Evolutionary conservation across 2,113 vertebrate species (phyloP).

Genomic region (Junco hyemalis): DNA sequence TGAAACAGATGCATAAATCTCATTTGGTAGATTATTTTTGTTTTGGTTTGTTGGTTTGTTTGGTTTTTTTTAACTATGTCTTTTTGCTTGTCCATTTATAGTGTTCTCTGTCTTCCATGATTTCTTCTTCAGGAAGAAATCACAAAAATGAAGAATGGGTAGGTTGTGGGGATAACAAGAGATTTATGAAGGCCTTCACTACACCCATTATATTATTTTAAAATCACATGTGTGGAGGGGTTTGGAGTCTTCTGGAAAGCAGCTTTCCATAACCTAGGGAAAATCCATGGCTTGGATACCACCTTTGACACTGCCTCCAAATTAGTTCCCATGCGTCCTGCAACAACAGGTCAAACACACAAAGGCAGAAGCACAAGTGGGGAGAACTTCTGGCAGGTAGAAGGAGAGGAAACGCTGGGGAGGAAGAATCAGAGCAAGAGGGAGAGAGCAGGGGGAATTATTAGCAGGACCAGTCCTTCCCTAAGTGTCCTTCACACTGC

Average conservation of each 20-base stretch:
- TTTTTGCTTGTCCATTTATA: background rate
- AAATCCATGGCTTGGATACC: background rate
- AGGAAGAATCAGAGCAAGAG: background rate
- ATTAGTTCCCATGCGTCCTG: background rate
- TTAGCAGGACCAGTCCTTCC: background rate
- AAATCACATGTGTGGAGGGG: background rate
- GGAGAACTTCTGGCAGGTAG: background rate
- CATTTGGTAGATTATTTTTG: background rate
- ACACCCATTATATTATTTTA: background rate
- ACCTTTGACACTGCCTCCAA: background rate
- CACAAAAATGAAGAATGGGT: background rate
- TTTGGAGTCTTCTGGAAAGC: background rate
- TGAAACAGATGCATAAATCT: background rate
- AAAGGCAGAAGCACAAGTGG: background rate
- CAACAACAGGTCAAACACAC: background rate
- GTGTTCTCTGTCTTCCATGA: background rate
- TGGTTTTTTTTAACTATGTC: background rate
- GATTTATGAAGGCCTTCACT: background rate
- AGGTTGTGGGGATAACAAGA: background rate
- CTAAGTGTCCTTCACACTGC: background rate
- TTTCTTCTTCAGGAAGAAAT: background rate
- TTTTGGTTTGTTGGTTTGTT: background rate
- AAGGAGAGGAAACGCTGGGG: background rate
- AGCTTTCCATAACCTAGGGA: background rate
- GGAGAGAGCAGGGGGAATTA: background rate